Conservation (phyloP, 2,113 vertebrate species). For the Puffinus mauretanicus region DNA sequence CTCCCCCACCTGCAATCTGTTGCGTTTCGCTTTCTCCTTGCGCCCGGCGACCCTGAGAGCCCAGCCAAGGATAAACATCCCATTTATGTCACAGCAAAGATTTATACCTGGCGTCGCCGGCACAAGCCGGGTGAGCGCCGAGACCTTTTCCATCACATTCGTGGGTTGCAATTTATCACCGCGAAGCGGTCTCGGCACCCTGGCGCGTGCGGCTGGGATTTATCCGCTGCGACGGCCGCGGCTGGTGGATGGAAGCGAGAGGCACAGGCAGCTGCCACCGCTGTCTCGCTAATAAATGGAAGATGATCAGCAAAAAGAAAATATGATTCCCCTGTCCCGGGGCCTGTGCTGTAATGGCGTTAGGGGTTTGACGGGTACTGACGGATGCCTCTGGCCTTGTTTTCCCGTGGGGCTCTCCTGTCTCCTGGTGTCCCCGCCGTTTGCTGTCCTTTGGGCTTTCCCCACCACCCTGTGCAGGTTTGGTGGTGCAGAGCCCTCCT, state of each 20-base stretch:
- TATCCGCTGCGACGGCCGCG: background rate
- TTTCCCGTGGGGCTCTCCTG: fast-evolving
- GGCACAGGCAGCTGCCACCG: background rate
- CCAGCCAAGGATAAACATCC: conserved; percentile 51
- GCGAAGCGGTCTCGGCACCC: background rate
- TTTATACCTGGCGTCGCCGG: background rate
- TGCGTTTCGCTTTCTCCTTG: background rate
- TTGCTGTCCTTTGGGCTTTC: background rate
- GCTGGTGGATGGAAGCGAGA: background rate
- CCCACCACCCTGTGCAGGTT: fast-evolving
- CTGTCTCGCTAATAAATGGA: background rate
- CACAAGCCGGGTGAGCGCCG: background rate
- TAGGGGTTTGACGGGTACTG: background rate
- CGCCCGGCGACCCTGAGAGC: background rate
- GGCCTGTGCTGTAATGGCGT: background rate
- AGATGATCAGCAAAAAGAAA: background rate
- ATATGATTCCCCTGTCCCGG: background rate
- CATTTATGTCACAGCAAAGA: conserved; percentile 45
- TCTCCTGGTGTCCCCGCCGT: background rate
- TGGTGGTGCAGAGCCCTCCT: background rate
- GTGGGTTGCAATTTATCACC: background rate
- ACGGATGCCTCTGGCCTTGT: background rate
- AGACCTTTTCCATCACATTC: background rate
- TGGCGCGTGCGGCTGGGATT: background rate
- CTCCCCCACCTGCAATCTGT: background rate